Base-by-base conservation (phyloP, 1,140 invertebrate species). In the Orussus abietinus region DNA sequence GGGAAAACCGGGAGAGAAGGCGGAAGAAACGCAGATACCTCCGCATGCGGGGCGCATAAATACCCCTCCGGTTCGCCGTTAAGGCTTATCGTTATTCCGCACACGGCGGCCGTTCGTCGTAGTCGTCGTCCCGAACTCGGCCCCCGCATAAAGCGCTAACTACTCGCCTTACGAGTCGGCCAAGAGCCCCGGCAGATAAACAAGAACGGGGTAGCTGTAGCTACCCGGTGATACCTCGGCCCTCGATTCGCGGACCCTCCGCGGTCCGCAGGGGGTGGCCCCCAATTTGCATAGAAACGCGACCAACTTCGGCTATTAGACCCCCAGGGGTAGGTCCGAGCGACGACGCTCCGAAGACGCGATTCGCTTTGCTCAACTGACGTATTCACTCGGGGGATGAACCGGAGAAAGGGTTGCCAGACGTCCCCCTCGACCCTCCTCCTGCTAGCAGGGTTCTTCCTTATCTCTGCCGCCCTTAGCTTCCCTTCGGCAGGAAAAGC, bases 61-160 rank as follows among this genome's bases (percentile, higher is more conserved):
- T 58, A 58, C 33, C 21, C 43, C 47, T 45, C 45, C 52, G 53
- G 59, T 63, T 50, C 29, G 53, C 48, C 49, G 51, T 57, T 61
- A 53, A 51, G 54, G 56, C 62, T 64, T 64, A 64, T 64, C 62
- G 57, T 64, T 64, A 64, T 64, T 63, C 58, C 38, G 51, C 62
- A 63, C 62, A 64, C 60, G 60, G 62, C 59, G 58, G 53, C 53
- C 56, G 62, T 64, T 62, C 62, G 52, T 64, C 60, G 53, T 51
- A 53, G 51, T 49, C 48, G 10, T 14, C 25, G 34, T 12, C 36
- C 44, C 22, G 22, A 25, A 6, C 22, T n/a, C 6, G n/a, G 6
- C 22, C 22, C 6, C 6, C 22, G 22, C n/a, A n/a, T n/a, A n/a
- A 51, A 47, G 53, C 53, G 59, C 62, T 62, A 64, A 64, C 59